Conservation (phyloP, 2,113 vertebrate species). For the Pycnonotus jocosus region DNA sequence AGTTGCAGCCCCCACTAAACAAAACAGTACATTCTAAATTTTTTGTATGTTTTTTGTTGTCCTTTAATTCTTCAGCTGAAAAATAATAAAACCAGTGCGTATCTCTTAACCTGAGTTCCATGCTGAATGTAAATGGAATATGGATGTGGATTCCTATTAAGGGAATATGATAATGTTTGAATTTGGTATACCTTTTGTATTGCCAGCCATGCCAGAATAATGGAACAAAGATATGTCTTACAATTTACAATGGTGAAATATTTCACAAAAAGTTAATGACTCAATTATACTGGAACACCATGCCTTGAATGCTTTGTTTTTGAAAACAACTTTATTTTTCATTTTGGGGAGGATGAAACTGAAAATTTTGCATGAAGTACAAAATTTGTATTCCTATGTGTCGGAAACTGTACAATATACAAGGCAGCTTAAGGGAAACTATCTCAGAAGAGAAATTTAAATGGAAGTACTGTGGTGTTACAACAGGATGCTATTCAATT, state of each 20-base stretch:
- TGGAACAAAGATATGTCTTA: neutral
- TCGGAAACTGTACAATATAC: neutral
- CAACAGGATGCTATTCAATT: neutral
- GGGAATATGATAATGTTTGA: neutral
- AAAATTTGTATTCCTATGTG: rapidly evolving
- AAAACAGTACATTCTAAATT: neutral
- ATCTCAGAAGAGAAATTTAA: neutral
- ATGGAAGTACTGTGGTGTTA: neutral
- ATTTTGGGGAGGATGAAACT: neutral
- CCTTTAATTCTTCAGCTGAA: neutral
- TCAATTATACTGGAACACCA: neutral
- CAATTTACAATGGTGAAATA: neutral
- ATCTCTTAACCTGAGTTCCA: neutral
- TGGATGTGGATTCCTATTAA: neutral
- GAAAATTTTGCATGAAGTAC: neutral
- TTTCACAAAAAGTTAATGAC: neutral
- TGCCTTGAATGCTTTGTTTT: neutral
- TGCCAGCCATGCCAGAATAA: neutral
- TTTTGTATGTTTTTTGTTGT: neutral
- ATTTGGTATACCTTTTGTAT: neutral
- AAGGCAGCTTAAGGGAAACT: neutral
- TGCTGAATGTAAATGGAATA: neutral
- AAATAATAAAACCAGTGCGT: neutral
- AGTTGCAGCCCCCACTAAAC: neutral
- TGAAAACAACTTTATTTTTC: neutral